Evolutionary conservation across 2,113 vertebrate genomes (phyloP), one percentile per base, ranked within the genome.

Genomic region (Daubentonia madagascariensis): DNA sequence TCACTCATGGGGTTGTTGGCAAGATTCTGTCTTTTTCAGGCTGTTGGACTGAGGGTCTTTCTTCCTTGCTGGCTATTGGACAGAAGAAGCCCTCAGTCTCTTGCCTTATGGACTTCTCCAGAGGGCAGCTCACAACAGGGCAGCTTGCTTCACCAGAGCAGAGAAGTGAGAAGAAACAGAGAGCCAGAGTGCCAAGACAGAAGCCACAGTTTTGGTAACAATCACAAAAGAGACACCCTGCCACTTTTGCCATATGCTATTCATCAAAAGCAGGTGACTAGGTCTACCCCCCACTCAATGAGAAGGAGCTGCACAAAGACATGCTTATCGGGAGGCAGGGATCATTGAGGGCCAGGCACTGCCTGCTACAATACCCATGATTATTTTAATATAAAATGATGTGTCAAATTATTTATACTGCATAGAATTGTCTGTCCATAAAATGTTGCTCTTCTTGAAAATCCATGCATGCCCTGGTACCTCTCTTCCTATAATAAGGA

Each of bases 11-110:
- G 17, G 5, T 28, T 52, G 23, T 35, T 48, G 40, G 12, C 7
- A 88, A 8, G 28, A 59, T 80, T 73, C 40, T n/a, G 6, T 22
- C 48, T 48, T 45, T 78, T 65, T 25, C 8, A 73, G 72, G 10
- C 43, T 2, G 0, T 6, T 8, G 37, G 52, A 59, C 45, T 0
- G 8, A 9, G 30, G 13, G 13, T 48, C 16, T 79, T 63, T 28
- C 5, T 43, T 83, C 22, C 23, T 75, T 45, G 30, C 40, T 78
- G 70, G 52, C 48, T 79, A 6, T 17, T 30, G 83, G 50, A 1
- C 4, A 2, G 30, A 37, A 67, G 32, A 75, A 57, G 8, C 30
- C 57, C 61, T 70, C 8, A 3, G 5, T 40, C 83, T 65, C 13
- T 94, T 85, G 81, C 45, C 32, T 32, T 72, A 6, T 2, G 20